A percentile compares a stretch with the other conserved stretches of the same genome.
These are phyloP conservation scores for Laterallus jamaicensis DNA, from an alignment of 2,113 vertebrate species.

Conservation along the genomic window DNA sequence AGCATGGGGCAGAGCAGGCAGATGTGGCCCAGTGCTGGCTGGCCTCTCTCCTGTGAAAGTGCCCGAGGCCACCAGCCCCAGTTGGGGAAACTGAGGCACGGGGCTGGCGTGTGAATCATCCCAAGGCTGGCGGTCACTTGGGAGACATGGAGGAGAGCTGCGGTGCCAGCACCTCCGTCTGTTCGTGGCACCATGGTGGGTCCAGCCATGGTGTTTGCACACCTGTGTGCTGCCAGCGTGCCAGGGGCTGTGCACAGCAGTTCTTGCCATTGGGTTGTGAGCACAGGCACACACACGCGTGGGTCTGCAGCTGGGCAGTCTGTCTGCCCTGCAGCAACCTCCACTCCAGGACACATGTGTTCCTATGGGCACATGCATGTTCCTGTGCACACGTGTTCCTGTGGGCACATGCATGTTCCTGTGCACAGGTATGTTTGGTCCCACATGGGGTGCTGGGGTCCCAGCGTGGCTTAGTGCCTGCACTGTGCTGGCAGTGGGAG, in stretches of 20 bases:
- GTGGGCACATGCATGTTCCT: not conserved
- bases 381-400: not conserved
- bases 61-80: not conserved
- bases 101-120: rapidly evolving
- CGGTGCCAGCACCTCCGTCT: not conserved
- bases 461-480: not conserved
- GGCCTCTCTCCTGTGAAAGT: not conserved
- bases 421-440: not conserved
- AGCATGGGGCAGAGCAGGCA: not conserved
- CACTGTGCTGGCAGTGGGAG: not conserved
- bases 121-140: not conserved
- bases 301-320: not conserved
- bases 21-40: rapidly evolving
- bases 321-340: not conserved
- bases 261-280: not conserved
- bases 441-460: not conserved
- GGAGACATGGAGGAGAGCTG: not conserved
- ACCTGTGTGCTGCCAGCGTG: not conserved
- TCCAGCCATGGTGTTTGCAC: rapidly evolving
- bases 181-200: rapidly evolving
- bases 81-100: slow-evolving; percentile 5
- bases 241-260: not conserved
- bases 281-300: too few species aligned
- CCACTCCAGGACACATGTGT: not conserved
- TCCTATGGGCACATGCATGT: not conserved